Evolutionary conservation across 2,113 vertebrate species (phyloP), one percentile per base, ranked within the genome.

Genomic region (Neotoma lepida): DNA sequence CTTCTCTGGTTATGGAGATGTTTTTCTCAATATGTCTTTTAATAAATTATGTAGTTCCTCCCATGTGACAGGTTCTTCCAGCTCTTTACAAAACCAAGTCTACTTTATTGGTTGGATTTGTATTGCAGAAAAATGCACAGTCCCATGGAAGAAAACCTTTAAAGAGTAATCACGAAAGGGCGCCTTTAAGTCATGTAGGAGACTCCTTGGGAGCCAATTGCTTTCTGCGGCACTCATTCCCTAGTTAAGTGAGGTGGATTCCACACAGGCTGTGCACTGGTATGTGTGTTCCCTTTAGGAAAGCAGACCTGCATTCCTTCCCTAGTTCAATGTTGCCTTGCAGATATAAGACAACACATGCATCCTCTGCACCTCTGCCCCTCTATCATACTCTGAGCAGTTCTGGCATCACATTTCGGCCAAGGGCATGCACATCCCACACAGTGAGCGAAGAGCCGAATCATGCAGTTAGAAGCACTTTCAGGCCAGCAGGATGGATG

Each of bases 61-160:
- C 35, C 41, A 33, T n/a, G 33, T 54, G 15, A 46, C 26, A 51
- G n/a, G 2, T 28, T 95, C 33, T 91, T 66, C 15, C 80, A 88
- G 58, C 63, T 54, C 28, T 64, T 86, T 66, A 89, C 13, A 54
- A 85, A 94, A 80, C 24, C 64, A 66, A 51, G 46, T 20, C 68
- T 46, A 33, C 41, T 30, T n/a, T 35, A 17, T 18, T 26, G 15
- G 74, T 39, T 74, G 44, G n/a, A 13, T 46, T 76, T 51, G 22
- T 14, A 8, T 56, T 51, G 4, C 20, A 58, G 51, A 61, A 44
- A 44, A 81, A 92, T 86, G 49, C 39, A 78, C 28, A 22, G 0
- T 58, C 13, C 6, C 33, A 66, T 35, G 13, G 30, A 86, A 93
- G 86, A 74, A 80, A 56, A 33, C 30, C 64, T 95, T 94, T 78